Conservation (phyloP, 2,888 invertebrate genomes). For the Acrocera orbiculus region DNA sequence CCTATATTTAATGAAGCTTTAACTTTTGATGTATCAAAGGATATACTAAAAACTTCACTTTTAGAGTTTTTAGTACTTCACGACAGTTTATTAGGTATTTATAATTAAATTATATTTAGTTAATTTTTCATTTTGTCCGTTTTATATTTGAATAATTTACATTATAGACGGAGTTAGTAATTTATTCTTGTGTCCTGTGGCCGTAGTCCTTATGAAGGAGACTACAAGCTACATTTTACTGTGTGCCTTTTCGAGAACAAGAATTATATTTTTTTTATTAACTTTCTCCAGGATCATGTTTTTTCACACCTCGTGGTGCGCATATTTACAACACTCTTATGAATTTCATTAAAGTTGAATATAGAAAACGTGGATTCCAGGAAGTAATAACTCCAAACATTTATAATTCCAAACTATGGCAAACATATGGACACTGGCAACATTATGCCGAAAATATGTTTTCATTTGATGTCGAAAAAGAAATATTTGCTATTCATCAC, state of each 20-base stretch:
- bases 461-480: conserved; percentile 88
- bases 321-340: conserved; percentile 92
- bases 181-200: no score
- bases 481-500: conserved; percentile 86
- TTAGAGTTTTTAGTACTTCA: conserved; percentile 43
- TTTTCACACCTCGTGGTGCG: conserved; percentile 93
- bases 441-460: conserved; percentile 97
- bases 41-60: conserved; percentile 36
- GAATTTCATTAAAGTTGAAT: conserved; percentile 68
- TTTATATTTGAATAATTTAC: no score
- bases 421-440: conserved; percentile 96
- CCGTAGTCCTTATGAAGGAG: no score
- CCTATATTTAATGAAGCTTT: conserved; percentile 89
- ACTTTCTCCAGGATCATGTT: conserved; percentile 93
- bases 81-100: conserved; percentile 40
- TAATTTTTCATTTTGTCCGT: not conserved
- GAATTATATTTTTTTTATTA: conserved; percentile 98
- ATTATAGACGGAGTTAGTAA: no score
- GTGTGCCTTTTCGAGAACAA: no score
- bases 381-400: conserved; percentile 94
- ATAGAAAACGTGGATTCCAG: conserved; percentile 80
- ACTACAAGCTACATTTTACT: no score
- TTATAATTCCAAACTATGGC: conserved; percentile 91
- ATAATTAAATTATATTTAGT: conserved; percentile 11
- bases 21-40: conserved; percentile 73